Evolutionary conservation across 2,888 invertebrate species (phyloP), one percentile per base, ranked within the genome.

Genomic region (Dynastes maya): DNA sequence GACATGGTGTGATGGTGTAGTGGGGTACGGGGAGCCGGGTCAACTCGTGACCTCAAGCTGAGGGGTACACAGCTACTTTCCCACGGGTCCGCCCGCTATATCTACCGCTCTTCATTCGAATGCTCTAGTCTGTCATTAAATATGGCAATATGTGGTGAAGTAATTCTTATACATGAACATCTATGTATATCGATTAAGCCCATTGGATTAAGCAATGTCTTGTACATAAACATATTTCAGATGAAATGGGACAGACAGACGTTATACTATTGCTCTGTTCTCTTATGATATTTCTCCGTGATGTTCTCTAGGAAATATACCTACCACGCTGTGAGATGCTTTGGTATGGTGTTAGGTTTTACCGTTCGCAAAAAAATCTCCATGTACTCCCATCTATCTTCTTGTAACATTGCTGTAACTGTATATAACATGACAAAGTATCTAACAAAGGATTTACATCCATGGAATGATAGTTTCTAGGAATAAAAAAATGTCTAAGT

Each of bases 1-100:
- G 70, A 70, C 71, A 55, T 80, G 83, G 80, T 82, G 83, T 82
- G 83, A 82, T 16, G 53, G 53, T 76, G 82, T 82, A 82, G 84
- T 83, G 82, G 83, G 80, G 78, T 78, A 78, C 81, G 81, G 84
- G 84, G 83, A 82, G 86, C 84, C 87, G 87, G 89, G 88, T 88
- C 88, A 89, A 85, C 88, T 87, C 87, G 88, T 89, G 89, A 89
- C 89, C 89, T 89, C 89, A 88, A 88, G 88, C 88, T 88, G 88
- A 88, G 89, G 88, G 89, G 88, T 88, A 88, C 88, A 86, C 88
- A 87, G 88, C 88, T 87, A 89, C 89, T 89, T 89, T 89, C 89
- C 89, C 89, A 89, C 89, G 89, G 88, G 88, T 86, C 88, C 88
- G 88, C 88, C 88, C 88, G 88, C 88, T 86, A 88, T 88, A 89